Conservation (phyloP, 2,888 invertebrate species). For the Ypsolopha sequella region DNA sequence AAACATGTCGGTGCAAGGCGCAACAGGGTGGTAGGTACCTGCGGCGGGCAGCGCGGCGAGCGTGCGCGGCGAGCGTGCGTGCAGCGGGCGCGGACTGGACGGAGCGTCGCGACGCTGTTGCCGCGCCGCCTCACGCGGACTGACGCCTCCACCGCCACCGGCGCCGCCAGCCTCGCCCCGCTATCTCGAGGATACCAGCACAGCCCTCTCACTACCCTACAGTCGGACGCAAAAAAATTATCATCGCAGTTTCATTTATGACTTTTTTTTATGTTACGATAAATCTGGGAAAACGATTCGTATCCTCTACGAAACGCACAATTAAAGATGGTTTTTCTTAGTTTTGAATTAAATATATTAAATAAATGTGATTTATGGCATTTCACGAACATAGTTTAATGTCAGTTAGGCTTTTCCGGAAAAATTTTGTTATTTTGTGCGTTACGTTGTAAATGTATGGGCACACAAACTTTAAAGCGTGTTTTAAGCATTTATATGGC, state of each 20-base stretch:
- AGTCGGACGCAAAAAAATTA: not conserved
- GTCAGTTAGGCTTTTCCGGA: too few relatives aligned
- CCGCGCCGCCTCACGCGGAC: conserved; percentile 59
- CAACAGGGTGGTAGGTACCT: conserved; percentile 49
- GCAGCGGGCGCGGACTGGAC: conserved; percentile 34
- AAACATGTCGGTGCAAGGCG: conserved; percentile 56
- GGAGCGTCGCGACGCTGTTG: conserved; percentile 29
- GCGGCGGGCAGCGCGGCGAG: conserved; percentile 1
- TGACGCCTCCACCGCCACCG: conserved; percentile 24
- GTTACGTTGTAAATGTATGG: too few relatives aligned
- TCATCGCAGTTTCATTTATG: not conserved
- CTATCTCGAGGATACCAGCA: conserved; percentile 24
- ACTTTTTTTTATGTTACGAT: too few relatives aligned
- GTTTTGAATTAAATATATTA: too few relatives aligned
- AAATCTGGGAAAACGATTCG: too few relatives aligned
- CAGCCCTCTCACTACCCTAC: not conserved
- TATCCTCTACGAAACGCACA: too few relatives aligned
- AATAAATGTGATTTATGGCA: too few relatives aligned
- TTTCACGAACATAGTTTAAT: too few relatives aligned
- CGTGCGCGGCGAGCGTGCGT: conserved; percentile 22
- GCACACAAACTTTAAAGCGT: too few relatives aligned
- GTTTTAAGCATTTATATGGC: too few relatives aligned
- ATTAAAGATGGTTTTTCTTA: too few relatives aligned
- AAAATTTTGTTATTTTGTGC: too few relatives aligned
- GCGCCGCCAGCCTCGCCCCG: conserved; percentile 21